Conservation (phyloP, 2,797 vertebrate genomes). For the Enteromius paludinosus region DNA sequence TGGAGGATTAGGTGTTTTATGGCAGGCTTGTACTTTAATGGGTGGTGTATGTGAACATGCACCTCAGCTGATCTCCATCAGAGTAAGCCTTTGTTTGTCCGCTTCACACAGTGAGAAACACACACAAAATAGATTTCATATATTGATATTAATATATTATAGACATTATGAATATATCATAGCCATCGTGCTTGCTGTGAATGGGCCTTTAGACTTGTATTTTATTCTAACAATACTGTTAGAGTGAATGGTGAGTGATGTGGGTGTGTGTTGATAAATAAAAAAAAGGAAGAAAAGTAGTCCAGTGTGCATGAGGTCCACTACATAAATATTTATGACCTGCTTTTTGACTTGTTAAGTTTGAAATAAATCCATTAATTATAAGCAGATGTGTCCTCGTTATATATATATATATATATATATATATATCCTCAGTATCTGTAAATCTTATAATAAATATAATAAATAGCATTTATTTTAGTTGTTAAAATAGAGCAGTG, state of each 20-base stretch:
- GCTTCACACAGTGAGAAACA: background rate
- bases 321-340: background rate
- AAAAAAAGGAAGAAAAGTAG: background rate
- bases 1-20: slow-evolving; percentile 52
- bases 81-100: slow-evolving; percentile 20
- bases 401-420: background rate
- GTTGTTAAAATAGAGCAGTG: background rate
- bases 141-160: background rate
- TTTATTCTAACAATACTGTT: background rate
- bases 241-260: background rate
- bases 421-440: background rate
- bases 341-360: background rate
- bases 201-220: background rate
- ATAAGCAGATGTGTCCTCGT: background rate
- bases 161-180: background rate
- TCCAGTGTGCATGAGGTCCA: background rate
- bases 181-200: background rate
- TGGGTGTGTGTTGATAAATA: background rate
- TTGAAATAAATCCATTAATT: background rate
- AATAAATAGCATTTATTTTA: background rate
- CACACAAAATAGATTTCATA: background rate
- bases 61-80: slow-evolving; percentile 33
- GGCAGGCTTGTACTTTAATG: slow-evolving; percentile 41
- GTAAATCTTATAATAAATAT: background rate
- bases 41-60: slow-evolving; percentile 30